phyloP scores from a whole-genome alignment of 2,888 invertebrate genomes.

The Lasioglossum morio region DNA sequence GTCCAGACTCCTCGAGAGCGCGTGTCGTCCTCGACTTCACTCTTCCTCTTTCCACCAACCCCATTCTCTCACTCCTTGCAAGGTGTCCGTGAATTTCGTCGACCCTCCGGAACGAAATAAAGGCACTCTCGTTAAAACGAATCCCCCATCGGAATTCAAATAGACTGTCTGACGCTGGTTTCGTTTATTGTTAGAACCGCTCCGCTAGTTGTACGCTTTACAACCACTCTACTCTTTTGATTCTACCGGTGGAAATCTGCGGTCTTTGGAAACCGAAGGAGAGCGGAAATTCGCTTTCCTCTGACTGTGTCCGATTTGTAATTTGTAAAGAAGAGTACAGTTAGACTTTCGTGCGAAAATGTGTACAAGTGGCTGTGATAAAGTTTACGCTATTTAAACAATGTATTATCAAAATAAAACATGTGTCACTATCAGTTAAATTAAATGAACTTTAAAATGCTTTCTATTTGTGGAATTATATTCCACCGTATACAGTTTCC shows the following conservation, averaged over 20 bases:
- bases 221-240: neutral
- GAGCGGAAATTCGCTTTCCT: neutral
- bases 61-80: neutral
- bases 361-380: too few species aligned
- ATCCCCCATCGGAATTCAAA: slow-evolving; percentile 43
- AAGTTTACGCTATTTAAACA: neutral
- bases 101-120: slow-evolving; percentile 44
- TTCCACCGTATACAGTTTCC: neutral
- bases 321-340: too few species aligned
- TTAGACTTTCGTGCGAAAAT: too few species aligned
- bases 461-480: neutral
- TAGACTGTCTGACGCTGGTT: slow-evolving; percentile 13
- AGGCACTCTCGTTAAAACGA: slow-evolving; percentile 59
- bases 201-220: slow-evolving; percentile 4
- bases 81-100: slow-evolving; percentile 60
- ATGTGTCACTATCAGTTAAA: too few species aligned
- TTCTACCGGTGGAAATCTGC: neutral
- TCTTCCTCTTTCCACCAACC: slow-evolving; percentile 6
- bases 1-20: slow-evolving; percentile 42
- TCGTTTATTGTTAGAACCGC: slow-evolving; percentile 11
- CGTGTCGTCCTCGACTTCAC: slow-evolving; percentile 57
- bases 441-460: neutral
- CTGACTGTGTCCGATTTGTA: neutral
- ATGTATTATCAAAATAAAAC: neutral
- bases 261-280: neutral